Evolutionary conservation across 2,113 vertebrate genomes (phyloP).

Genomic region (Microcebus ravelobensis): DNA sequence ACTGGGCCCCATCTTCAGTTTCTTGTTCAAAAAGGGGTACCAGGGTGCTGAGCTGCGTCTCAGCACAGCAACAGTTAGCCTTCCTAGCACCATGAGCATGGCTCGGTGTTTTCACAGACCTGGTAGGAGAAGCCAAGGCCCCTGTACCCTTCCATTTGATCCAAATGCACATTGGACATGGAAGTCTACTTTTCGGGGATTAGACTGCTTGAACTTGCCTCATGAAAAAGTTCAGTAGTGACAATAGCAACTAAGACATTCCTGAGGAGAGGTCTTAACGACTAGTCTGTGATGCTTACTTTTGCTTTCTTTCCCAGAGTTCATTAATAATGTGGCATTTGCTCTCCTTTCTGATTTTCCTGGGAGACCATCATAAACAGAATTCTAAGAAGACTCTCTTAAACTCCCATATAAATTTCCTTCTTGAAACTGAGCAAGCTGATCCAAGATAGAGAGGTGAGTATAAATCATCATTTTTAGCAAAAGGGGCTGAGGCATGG

Average conservation of each 20-base stretch:
- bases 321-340: not conserved
- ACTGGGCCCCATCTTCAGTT: not conserved
- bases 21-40: not conserved
- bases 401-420: not conserved
- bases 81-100: not conserved
- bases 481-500: not conserved
- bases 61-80: not conserved
- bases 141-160: not conserved
- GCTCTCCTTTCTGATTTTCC: constrained; percentile 6
- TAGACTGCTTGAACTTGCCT: not conserved
- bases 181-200: not conserved
- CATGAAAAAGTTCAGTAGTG: not conserved
- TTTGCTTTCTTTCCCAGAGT: constrained; percentile 1
- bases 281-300: not conserved
- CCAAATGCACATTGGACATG: not conserved
- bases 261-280: not conserved
- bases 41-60: not conserved
- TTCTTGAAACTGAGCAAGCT: not conserved
- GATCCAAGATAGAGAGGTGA: not conserved
- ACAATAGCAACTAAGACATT: not conserved
- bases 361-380: not conserved
- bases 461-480: not conserved
- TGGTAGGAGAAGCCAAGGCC: not conserved
- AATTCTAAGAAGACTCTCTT: not conserved
- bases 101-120: not conserved